These are phyloP conservation scores for Drosophila maculinotata DNA, from an alignment of 2,888 invertebrate genomes.

Conservation along the genomic window DNA sequence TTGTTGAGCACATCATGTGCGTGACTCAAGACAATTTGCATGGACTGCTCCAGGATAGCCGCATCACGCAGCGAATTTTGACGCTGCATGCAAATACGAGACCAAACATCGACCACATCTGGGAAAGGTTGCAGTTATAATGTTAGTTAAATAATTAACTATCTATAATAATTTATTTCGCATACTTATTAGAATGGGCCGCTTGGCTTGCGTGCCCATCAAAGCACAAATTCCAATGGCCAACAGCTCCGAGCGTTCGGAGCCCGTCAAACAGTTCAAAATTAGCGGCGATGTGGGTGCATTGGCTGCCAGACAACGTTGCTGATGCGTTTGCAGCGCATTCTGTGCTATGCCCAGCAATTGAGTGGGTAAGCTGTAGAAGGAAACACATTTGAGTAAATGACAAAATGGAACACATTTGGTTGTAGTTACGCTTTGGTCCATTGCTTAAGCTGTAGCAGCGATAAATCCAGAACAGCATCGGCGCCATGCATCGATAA, in stretches of 20 bases:
- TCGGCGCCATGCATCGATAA: conserved; percentile 84
- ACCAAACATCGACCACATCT: conserved; percentile 85
- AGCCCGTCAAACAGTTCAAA: conserved; percentile 84
- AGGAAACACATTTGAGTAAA: background rate
- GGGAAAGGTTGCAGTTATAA: background rate
- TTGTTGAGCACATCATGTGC: conserved; percentile 85
- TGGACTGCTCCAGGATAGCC: conserved; percentile 82
- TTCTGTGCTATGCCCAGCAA: conserved; percentile 84
- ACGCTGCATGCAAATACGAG: conserved; percentile 84
- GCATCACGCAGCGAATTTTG: conserved; percentile 84
- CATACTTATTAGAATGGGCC: conserved; percentile 84
- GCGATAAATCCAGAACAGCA: conserved; percentile 82
- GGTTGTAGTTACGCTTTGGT: conserved; percentile 80
- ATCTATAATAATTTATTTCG: background rate
- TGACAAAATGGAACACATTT: background rate
- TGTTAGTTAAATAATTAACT: background rate
- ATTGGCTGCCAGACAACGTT: conserved; percentile 81
- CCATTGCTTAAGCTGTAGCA: conserved; percentile 85
- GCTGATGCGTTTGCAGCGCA: conserved; percentile 82
- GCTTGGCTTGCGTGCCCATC: conserved; percentile 82
- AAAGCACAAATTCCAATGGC: conserved; percentile 83
- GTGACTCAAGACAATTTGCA: conserved; percentile 84
- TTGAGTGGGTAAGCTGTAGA: conserved; percentile 81
- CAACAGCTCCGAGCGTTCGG: conserved; percentile 84
- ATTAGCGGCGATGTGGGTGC: conserved; percentile 81